Conservation (phyloP, 2,113 vertebrate species). For the Micromys minutus region DNA sequence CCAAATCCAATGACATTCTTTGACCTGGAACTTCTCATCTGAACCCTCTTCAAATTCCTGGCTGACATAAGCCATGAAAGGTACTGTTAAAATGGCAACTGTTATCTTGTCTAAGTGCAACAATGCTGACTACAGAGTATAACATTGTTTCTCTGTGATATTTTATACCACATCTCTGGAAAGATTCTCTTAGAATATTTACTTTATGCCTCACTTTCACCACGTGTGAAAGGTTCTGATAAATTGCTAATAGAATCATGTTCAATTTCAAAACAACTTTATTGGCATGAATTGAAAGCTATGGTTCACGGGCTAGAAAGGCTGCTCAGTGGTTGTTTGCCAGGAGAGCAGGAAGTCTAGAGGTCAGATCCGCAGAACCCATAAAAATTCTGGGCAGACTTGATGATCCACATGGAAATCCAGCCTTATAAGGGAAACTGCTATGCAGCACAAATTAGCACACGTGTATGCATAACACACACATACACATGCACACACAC, state of each 20-base stretch:
- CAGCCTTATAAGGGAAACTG: background rate
- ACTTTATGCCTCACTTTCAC: background rate
- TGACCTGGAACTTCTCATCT: background rate
- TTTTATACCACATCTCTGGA: constrained; percentile 4
- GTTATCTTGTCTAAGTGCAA: background rate
- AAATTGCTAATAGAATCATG: background rate
- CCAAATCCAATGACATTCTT: background rate
- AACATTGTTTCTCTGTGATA: background rate
- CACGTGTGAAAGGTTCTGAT: constrained; percentile 11
- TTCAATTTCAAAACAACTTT: constrained; percentile 20
- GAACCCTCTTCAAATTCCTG: constrained; percentile 3
- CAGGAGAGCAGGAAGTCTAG: background rate
- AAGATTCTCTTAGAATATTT: constrained; percentile 24
- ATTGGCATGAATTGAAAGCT: constrained; percentile 36
- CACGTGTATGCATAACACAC: background rate
- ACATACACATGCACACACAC: background rate
- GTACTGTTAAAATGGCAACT: constrained; percentile 2
- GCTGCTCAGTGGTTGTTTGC: background rate
- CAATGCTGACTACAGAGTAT: background rate
- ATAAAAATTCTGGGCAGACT: background rate
- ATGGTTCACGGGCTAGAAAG: background rate
- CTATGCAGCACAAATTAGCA: background rate
- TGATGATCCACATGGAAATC: background rate
- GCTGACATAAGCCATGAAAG: background rate
- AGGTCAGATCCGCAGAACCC: background rate